These are phyloP conservation scores for Triplophysa tibetana DNA, from an alignment of 2,113 vertebrate species.

Conservation along the genomic window DNA sequence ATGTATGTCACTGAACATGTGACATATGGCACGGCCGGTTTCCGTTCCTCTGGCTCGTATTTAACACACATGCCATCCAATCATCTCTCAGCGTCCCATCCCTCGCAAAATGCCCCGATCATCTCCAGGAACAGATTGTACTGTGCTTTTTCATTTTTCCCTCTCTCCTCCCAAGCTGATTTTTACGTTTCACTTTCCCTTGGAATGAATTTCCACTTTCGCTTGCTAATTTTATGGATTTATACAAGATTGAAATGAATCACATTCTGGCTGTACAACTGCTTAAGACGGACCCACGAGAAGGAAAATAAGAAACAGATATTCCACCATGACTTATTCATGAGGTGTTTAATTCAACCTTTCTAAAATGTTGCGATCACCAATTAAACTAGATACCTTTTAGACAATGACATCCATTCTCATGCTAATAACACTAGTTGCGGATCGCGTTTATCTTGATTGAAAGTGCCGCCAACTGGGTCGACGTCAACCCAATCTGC, in stretches of 20 bases:
- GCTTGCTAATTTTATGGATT: constrained; percentile 48
- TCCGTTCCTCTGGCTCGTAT: not conserved
- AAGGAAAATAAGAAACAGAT: constrained; percentile 5
- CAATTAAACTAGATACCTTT: constrained; percentile 23
- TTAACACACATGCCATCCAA: constrained; percentile 13
- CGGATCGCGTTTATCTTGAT: constrained; percentile 42
- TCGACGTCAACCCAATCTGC: constrained; percentile 51
- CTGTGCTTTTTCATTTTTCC: not conserved
- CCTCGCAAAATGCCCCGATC: not conserved
- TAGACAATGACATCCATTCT: constrained; percentile 23
- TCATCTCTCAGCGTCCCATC: not conserved
- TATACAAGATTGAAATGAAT: constrained; percentile 42
- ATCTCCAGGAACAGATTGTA: constrained; percentile 34
- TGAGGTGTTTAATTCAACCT: constrained; percentile 24
- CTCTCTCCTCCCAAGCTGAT: not conserved
- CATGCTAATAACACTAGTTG: constrained; percentile 26
- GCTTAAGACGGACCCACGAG: constrained; percentile 8
- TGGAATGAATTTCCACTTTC: constrained; percentile 24
- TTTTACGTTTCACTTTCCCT: constrained; percentile 30
- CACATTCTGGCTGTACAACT: constrained; percentile 6
- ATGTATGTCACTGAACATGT: not conserved
- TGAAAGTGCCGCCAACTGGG: constrained; percentile 26
- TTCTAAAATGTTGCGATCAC: not conserved
- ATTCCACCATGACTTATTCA: constrained; percentile 35
- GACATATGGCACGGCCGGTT: not conserved